These are phyloP conservation scores for Pachyseris speciosa DNA, from an alignment of 64 coral and sea anemone genomes.

Conservation along the genomic window DNA sequence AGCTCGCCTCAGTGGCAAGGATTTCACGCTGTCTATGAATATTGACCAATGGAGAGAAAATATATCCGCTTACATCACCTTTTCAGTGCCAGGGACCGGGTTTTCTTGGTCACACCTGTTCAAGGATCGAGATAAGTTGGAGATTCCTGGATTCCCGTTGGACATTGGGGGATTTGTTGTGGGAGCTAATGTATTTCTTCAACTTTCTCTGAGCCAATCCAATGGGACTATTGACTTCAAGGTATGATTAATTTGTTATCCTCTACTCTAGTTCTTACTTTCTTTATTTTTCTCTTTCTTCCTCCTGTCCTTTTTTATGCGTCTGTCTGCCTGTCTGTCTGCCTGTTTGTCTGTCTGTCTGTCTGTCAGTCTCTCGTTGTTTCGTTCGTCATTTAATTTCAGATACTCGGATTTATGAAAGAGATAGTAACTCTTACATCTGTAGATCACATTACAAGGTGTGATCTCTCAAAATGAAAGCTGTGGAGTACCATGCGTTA, in stretches of 20 bases:
- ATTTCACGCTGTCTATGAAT: neutral
- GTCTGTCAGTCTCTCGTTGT: too few relatives aligned
- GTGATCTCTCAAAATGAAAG: too few relatives aligned
- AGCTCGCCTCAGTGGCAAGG: neutral
- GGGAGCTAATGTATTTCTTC: neutral
- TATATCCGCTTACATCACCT: neutral
- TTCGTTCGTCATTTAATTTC: too few relatives aligned
- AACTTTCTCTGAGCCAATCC: neutral
- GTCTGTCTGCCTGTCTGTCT: too few relatives aligned
- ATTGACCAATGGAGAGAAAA: neutral
- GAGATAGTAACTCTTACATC: too few relatives aligned
- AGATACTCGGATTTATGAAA: too few relatives aligned
- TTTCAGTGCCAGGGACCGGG: neutral
- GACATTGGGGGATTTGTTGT: neutral
- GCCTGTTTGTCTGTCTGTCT: too few relatives aligned
- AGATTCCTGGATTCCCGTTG: neutral
- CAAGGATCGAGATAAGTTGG: neutral
- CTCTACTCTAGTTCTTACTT: neutral
- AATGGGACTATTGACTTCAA: slow-evolving; percentile 8
- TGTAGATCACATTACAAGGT: too few relatives aligned
- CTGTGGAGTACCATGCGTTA: too few relatives aligned
- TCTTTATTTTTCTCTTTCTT: too few relatives aligned
- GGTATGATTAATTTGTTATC: neutral
- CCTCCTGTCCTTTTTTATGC: too few relatives aligned
- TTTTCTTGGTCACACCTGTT: neutral